Evolutionary conservation across 1,140 invertebrate genomes (phyloP), one percentile per base, ranked within the genome.

Genomic region (Antheraea mylitta): DNA sequence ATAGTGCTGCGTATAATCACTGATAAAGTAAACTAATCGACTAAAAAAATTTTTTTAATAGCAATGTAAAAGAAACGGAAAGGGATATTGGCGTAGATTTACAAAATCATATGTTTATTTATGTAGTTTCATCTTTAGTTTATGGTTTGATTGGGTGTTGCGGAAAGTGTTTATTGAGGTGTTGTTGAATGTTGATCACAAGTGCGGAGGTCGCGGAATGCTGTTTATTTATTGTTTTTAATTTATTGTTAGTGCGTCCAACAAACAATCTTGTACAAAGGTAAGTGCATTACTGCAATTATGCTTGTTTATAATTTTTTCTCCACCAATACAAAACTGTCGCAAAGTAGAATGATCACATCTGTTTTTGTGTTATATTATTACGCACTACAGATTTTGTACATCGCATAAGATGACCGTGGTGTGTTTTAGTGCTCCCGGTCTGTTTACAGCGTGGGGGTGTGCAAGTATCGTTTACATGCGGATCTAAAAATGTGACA

Each of bases 101-200:
- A 76, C 77, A 64, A 36, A 86, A 90, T 87, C 84, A 88, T 90
- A 90, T 87, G 89, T 91, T 90, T 91, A 88, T 89, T 87, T 89
- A 89, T 90, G 85, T 90, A 90, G 83, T 82, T 87, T 89, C 74
- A 76, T 91, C 87, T 89, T 71, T 90, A 82, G 79, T 84, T 82
- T 89, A 86, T 89, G 88, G 81, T 81, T 82, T 87, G 85, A 86
- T 91, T 89, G 86, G 87, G 82, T 90, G 85, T 87, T 83, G 79
- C 53, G 69, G 71, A 69, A 88, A 81, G 83, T 87, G 84, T 89
- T 90, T 42, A 42, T 11, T 42, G 38, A 42, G 38, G 38, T 42
- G 38, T 60, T 88, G 84, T 89, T 87, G 82, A 85, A 83, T 90
- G 87, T 90, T 90, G 87, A 90, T 89, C 87, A 79, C 82, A 81